Evolutionary conservation across 2,888 invertebrate species (phyloP).

Genomic region (Chromoteleia sp.): DNA sequence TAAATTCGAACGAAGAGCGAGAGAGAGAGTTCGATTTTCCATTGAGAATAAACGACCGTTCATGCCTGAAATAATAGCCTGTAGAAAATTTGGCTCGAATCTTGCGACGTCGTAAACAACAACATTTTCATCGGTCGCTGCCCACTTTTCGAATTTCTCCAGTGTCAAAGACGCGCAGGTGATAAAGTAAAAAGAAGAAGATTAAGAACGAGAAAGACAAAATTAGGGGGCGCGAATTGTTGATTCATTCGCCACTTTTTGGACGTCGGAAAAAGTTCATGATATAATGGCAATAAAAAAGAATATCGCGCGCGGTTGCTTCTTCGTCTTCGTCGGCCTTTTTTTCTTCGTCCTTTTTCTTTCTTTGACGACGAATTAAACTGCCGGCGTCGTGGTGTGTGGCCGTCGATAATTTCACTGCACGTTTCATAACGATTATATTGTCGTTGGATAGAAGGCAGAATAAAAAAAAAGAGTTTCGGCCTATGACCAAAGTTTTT

Average conservation of each 20-base stretch:
- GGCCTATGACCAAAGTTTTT: conserved; percentile 45
- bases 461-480: conserved; percentile 20
- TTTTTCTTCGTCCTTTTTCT: conserved; percentile 42
- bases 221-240: conserved; percentile 70
- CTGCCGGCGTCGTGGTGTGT: conserved; percentile 64
- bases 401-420: conserved; percentile 67
- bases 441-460: conserved; percentile 44
- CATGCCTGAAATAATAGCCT: conserved; percentile 13
- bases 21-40: conserved; percentile 26
- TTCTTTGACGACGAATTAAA: conserved; percentile 61
- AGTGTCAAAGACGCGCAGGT: neutral
- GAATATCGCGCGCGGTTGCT: conserved; percentile 23
- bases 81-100: conserved; percentile 28
- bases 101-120: conserved; percentile 16
- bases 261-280: conserved; percentile 59
- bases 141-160: conserved; percentile 19
- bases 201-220: conserved; percentile 12
- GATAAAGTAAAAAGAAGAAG: conserved; percentile 46
- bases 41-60: conserved; percentile 11
- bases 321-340: conserved; percentile 14
- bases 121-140: conserved; percentile 26
- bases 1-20: conserved; percentile 1
- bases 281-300: conserved; percentile 26
- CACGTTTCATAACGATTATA: conserved; percentile 67
- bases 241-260: conserved; percentile 76